Evolutionary conservation across 2,888 invertebrate genomes (phyloP), one percentile per base, ranked within the genome.

Genomic region (Drosophila diplacantha): DNA sequence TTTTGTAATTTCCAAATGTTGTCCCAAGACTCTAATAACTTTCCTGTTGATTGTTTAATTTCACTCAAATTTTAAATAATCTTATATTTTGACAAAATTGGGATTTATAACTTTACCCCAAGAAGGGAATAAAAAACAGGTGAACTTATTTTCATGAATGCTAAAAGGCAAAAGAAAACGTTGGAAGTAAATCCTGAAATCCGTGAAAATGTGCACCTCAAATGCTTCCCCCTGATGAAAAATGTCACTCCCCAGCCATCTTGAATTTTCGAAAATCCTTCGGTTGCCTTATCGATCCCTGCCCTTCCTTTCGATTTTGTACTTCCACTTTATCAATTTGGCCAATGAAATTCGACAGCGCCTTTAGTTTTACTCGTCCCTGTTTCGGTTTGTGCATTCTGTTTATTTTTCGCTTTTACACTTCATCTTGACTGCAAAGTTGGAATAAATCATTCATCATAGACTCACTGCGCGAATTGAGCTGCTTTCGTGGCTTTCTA

Each of bases 321-420:
- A 62, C 72, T 81, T 73, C 74, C 73, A 81, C 81, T 81, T 81
- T 82, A 81, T 81, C 80, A 81, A 81, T 81, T 81, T 76, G 64
- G 72, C 81, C 83, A 81, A 78, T 81, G 71, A 78, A 78, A 76
- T 72, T 81, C 71, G 74, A 78, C 77, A 64, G 79, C 38, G 38
- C 63, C 54, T 63, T 58, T 55, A 49, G 54, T 16, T 55, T 56
- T 52, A 43, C 54, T 58, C 49, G 26, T 44, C 38, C 41, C 26
- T 59, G 31, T 57, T 67, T 52, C 63, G 31, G 29, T 31, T 57
- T 57, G 50, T 31, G 44, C 20, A 46, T 31, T 43, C 14, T 46
- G 44, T 46, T 20, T 46, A 31, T 20, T 46, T 46, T 46, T 31
- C 20, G 18, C 9, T 9, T 20, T 20, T 20, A 14, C 44, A 31